Evolutionary conservation across 64 coral and sea anemone genomes (phyloP).

Genomic region (Exaiptasia diaphana): DNA sequence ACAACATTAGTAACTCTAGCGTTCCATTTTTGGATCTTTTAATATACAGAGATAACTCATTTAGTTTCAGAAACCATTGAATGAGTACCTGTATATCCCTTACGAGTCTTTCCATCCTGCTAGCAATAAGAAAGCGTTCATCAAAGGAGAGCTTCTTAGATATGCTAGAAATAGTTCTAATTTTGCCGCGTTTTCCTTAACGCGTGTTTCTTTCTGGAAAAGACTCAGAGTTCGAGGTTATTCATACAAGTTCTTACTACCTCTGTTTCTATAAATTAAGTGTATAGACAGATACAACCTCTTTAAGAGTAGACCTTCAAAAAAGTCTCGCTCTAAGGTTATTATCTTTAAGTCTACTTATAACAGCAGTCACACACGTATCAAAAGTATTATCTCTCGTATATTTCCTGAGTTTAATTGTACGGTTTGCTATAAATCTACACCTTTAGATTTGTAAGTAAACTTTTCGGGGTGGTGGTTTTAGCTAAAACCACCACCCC

Average conservation of each 20-base stretch:
- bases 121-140: conserved; percentile 38
- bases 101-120: conserved; percentile 13
- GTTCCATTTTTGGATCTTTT: no score
- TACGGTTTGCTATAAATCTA: neutral
- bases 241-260: conserved; percentile 20
- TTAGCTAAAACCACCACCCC: no score
- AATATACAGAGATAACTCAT: no score
- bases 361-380: neutral
- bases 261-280: no score
- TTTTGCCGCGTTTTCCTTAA: neutral
- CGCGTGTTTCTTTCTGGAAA: conserved; percentile 3
- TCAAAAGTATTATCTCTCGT: no score
- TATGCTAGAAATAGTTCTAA: conserved; percentile 36
- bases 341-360: no score
- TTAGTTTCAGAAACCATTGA: conserved; percentile 45
- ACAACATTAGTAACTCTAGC: no score
- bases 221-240: conserved; percentile 48
- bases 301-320: no score
- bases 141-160: conserved; percentile 20
- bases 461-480: no score
- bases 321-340: no score
- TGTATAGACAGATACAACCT: no score
- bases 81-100: conserved; percentile 34
- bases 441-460: no score
- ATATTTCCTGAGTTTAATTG: neutral